Base-by-base conservation (phyloP, 1,140 invertebrate species). In the Temnothorax curvispinosus region DNA sequence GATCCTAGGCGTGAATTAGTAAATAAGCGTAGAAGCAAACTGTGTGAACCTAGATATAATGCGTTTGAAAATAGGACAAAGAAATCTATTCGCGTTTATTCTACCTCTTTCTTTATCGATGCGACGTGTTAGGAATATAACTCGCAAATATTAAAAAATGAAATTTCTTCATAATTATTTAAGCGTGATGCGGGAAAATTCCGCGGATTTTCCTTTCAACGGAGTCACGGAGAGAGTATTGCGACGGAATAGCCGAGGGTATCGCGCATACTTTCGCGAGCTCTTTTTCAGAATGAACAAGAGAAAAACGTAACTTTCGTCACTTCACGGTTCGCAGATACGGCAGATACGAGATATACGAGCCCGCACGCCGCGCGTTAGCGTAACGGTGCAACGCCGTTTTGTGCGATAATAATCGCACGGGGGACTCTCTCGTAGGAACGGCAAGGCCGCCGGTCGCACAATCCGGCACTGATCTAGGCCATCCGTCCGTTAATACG, bases 401-500 rank as follows among this genome's bases (percentile, higher is more conserved):
- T 78, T 50, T 15, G 80, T 44, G 67, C 41, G 41, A 69, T 44
- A 58, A 74, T 84, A 75, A 84, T 47, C 54, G 38, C 54, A 50
- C 62, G 21, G 77, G 44, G 47, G 64, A 35, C 62, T 64, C 38
- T 78, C 38, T 78, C 38, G 58, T 47, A 71, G 38, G n/a, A 41
- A 72, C 47, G 60, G 52, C 80, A 84, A 84, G 80, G 80, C 80
- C 65, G 65, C 44, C 44, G 58, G 38, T 3, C 44, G n/a, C 67
- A 58, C 78, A 11, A 72, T 82, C 80, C 80, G 62, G 41, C 80
- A 18, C 44, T 62, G 69, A 84, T 84, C 69, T 84, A 38, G 80
- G 80, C 58, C 80, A 84, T 75, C 80, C 69, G 32, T 84, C 54
- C 80, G 80, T 84, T 84, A 84, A 84, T 80, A 21, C 80, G 80